Percentiles rank a stretch among this genome's conserved stretches.
Evolutionary conservation across 2,797 vertebrate species (phyloP).

Genomic region (Spizella passerina): DNA sequence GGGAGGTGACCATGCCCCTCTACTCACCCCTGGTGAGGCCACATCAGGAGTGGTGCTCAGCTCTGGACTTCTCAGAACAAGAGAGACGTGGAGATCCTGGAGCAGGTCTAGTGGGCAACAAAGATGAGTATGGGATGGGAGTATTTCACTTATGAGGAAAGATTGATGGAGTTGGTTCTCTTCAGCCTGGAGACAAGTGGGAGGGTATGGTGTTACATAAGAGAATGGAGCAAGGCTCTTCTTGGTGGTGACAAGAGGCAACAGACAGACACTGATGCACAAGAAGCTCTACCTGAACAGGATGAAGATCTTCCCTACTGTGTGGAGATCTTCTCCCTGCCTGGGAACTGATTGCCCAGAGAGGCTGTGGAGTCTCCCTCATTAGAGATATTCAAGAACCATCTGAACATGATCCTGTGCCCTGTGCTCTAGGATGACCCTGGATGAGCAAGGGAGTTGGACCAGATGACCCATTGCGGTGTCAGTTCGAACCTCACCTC

Average conservation of each 20-base stretch:
- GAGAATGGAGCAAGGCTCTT: background rate
- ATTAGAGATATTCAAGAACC: background rate
- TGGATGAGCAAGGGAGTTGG: background rate
- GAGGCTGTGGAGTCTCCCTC: background rate
- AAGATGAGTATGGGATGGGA: background rate
- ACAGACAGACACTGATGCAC: background rate
- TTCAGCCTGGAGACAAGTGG: background rate
- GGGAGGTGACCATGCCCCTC: background rate
- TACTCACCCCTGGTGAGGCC: background rate
- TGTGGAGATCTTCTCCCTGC: accelerated
- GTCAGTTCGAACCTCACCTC: background rate
- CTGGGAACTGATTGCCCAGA: background rate
- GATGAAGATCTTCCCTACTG: background rate
- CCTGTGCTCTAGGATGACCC: background rate
- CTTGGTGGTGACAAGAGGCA: background rate
- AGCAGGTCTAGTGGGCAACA: accelerated
- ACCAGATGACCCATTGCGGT: accelerated
- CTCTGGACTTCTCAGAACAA: background rate
- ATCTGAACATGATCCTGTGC: background rate
- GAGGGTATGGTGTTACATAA: too few relatives aligned
- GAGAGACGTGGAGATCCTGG: background rate
- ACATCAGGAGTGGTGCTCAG: background rate
- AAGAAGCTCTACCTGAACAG: background rate
- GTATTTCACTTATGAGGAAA: background rate
- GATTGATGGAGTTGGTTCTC: background rate